Evolutionary conservation across 2,888 invertebrate species (phyloP).

Genomic region (Aplocera efformata): DNA sequence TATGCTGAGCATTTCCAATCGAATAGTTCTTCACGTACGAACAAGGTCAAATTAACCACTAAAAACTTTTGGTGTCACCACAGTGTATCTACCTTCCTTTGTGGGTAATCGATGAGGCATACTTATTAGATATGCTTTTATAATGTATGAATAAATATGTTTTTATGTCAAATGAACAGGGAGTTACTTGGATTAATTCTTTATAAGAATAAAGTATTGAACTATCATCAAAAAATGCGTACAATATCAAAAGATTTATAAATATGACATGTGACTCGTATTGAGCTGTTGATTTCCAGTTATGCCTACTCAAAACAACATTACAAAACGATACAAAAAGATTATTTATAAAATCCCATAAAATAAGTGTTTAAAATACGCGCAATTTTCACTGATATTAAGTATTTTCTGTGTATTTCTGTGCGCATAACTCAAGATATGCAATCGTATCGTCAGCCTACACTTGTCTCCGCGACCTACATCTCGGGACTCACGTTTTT

Average conservation of each 20-base stretch:
- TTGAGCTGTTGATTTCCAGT: no score
- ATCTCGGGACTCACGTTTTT: conserved; percentile 66
- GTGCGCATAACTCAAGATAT: conserved; percentile 10
- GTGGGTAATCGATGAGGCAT: conserved; percentile 25
- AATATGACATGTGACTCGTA: no score
- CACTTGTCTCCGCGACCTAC: conserved; percentile 73
- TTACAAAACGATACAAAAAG: no score
- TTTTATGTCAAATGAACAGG: background rate
- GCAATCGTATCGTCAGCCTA: conserved; percentile 37
- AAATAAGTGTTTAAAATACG: no score
- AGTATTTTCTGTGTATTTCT: conserved; percentile 7
- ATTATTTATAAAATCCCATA: no score
- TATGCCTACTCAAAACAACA: no score
- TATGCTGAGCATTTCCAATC: conserved; percentile 48
- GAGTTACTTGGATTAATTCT: no score
- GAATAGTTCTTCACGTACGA: conserved; percentile 40
- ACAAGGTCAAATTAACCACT: conserved; percentile 48
- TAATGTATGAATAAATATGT: conserved; percentile 3
- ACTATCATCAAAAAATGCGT: no score
- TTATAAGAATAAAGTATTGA: no score
- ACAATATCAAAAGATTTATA: no score
- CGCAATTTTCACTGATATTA: no score
- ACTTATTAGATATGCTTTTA: conserved; percentile 13
- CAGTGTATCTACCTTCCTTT: conserved; percentile 9
- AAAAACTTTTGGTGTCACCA: conserved; percentile 28